Evolutionary conservation across 2,888 invertebrate genomes (phyloP).

Genomic region (Cantharis rustica): DNA sequence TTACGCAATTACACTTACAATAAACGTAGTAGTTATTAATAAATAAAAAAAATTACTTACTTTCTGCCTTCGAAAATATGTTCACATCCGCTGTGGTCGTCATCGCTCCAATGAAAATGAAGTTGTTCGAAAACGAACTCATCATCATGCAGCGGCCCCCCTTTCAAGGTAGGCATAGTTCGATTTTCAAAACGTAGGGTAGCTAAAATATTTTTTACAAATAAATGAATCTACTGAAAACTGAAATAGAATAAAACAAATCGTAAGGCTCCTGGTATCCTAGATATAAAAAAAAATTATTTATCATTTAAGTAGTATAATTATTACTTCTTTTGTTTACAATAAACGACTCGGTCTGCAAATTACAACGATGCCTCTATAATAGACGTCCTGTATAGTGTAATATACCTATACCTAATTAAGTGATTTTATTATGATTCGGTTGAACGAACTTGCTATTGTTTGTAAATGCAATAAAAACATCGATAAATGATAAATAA

Average conservation of each 20-base stretch:
- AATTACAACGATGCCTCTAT: neutral
- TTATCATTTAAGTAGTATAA: neutral
- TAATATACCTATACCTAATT: neutral
- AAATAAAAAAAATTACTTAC: slow-evolving; percentile 53
- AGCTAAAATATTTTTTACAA: slow-evolving; percentile 54
- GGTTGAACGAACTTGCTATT: neutral
- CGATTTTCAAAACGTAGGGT: slow-evolving; percentile 66
- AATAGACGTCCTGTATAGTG: neutral
- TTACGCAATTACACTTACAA: neutral
- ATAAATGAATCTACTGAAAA: neutral
- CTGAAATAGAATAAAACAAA: neutral
- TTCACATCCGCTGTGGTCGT: slow-evolving; percentile 77
- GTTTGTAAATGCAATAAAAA: neutral
- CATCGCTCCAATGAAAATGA: slow-evolving; percentile 82
- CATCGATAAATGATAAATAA: neutral
- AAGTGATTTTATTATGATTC: neutral
- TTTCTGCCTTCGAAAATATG: slow-evolving; percentile 75
- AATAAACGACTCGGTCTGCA: neutral
- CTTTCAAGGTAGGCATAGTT: slow-evolving; percentile 64
- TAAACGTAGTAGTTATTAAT: neutral
- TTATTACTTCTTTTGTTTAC: neutral
- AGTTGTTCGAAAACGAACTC: slow-evolving; percentile 76
- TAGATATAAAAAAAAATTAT: neutral
- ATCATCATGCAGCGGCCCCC: slow-evolving; percentile 67
- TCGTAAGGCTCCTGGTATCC: neutral